phyloP scores from a whole-genome alignment of 2,888 invertebrate genomes.

The Globia sparganii region DNA sequence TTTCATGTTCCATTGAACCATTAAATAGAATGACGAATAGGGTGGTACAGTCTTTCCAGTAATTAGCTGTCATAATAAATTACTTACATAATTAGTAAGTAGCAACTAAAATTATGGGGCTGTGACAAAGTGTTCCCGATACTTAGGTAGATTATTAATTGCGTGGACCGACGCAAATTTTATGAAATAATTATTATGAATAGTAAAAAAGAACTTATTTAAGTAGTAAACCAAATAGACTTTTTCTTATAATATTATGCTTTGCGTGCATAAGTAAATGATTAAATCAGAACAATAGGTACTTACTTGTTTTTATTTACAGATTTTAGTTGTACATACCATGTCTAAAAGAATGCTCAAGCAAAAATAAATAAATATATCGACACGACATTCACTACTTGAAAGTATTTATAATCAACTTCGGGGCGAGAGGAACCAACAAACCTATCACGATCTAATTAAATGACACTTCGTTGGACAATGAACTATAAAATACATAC shows the following conservation, averaged over 20 bases:
- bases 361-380: background rate
- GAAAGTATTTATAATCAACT: background rate
- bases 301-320: background rate
- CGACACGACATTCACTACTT: background rate
- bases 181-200: background rate
- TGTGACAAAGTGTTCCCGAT: slow-evolving; percentile 34
- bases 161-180: background rate
- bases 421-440: background rate
- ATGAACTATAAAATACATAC: background rate
- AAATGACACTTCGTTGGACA: slow-evolving; percentile 28
- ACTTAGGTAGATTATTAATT: slow-evolving; percentile 24
- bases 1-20: slow-evolving; percentile 65
- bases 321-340: background rate
- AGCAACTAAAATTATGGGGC: slow-evolving; percentile 48
- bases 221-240: background rate
- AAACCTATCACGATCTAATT: slow-evolving; percentile 40
- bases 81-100: slow-evolving; percentile 48
- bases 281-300: background rate
- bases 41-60: slow-evolving; percentile 31
- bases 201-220: background rate
- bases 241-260: background rate
- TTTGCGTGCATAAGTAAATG: background rate
- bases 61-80: slow-evolving; percentile 60
- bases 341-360: background rate
- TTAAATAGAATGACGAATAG: slow-evolving; percentile 51